Evolutionary conservation across 2,113 vertebrate species (phyloP), one percentile per base, ranked within the genome.

Genomic region (Macquaria australasica): DNA sequence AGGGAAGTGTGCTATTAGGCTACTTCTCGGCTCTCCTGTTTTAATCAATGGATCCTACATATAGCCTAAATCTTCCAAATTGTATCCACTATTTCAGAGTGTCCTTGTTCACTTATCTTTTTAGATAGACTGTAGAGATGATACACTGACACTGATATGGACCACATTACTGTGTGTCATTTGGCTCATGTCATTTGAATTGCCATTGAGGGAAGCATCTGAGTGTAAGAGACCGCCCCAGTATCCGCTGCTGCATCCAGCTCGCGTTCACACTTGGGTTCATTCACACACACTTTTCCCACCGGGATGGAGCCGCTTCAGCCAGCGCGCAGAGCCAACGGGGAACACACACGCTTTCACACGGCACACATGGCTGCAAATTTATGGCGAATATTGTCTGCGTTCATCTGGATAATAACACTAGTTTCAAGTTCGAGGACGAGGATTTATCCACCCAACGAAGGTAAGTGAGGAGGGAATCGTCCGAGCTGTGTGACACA

Each of bases 371-470:
- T 97, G 97, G 97, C 97, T 92, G 92, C 95, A 78, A 91, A 80
- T 87, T 79, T 91, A 85, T 94, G 88, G 85, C 93, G 92, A 90
- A 45, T 53, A 15, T 74, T 96, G 84, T 95, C 91, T 59, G 87
- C 95, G 53, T 89, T 96, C 39, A 75, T 96, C 82, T 96, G 97
- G 92, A 95, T 96, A 83, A 92, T 95, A 84, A 85, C 93, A 6
- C 88, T 94, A 23, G 96, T 96, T 88, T 97, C 96, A 6, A 94
- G 96, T 79, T 96, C 97, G 50, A 96, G 97, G 94, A 96, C 96
- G 59, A 95, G 97, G 95, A 95, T 97, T 73, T 98, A 98, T 85
- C 96, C 97, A 10, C 95, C 96, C 0, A 98, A 97, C 87, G 97
- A 98, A 97, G 97, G 97, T 98, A 93, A 96, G 97, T 97, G 88